A percentile compares a stretch with the other conserved stretches of the same genome.
These are phyloP conservation scores for Aplidium turbinatum DNA, from an alignment of 23 tunicate species.

Conservation along the genomic window DNA sequence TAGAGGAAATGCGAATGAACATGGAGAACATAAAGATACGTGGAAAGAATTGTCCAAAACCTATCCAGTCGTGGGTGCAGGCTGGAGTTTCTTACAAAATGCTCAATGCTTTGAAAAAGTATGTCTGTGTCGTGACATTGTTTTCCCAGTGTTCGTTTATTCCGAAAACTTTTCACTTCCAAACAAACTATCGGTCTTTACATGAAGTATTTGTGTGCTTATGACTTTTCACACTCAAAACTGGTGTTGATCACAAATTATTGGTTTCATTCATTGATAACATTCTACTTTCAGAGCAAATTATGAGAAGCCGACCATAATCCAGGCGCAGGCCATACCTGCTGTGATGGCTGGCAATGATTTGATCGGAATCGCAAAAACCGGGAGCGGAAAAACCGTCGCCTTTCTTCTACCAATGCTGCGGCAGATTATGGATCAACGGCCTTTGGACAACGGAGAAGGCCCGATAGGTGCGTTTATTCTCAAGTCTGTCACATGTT, in stretches of 20 bases:
- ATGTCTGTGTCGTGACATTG: conserved; percentile 4
- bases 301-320: conserved; percentile 97
- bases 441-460: conserved; percentile 86
- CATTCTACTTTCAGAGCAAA: conserved; percentile 40
- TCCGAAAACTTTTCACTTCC: too few species aligned
- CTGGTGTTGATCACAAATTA: too few species aligned
- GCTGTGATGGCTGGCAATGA: conserved; percentile 98
- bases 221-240: background rate
- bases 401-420: conserved; percentile 96
- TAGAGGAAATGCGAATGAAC: conserved; percentile 69
- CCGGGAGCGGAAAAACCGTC: conserved; percentile 99
- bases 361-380: conserved; percentile 97
- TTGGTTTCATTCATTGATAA: too few species aligned
- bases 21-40: conserved; percentile 91
- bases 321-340: conserved; percentile 97
- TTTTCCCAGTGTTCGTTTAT: background rate
- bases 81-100: conserved; percentile 92
- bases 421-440: conserved; percentile 93
- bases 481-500: too few species aligned
- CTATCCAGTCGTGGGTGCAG: conserved; percentile 95
- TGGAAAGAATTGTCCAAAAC: conserved; percentile 97
- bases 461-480: conserved; percentile 95
- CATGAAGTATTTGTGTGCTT: too few species aligned
- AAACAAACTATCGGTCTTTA: too few species aligned
- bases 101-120: conserved; percentile 78